Evolutionary conservation across 2,888 invertebrate genomes (phyloP), one percentile per base, ranked within the genome.

Genomic region (Elegia similella): DNA sequence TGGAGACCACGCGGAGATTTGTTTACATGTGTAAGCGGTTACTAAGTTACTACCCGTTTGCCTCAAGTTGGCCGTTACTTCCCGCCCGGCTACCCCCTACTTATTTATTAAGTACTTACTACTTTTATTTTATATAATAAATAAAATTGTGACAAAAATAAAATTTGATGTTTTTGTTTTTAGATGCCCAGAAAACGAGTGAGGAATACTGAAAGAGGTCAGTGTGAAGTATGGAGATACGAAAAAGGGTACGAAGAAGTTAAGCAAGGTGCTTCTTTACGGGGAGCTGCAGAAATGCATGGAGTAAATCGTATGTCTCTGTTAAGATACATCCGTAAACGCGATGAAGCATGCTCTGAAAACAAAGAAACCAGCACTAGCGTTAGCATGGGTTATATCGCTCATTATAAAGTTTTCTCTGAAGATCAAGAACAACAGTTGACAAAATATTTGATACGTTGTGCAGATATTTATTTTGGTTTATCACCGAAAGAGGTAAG

Each of bases 391-490:
- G 64, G 65, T 42, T 64, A 66, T 59, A 55, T 52, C 38, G 54
- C 63, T 38, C 57, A 62, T 44, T 61, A 62, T 15, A 42, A 56
- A 53, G 61, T 66, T 13, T 63, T 66, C 55, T 57, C 30, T 34
- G 52, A 62, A 13, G 56, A 61, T 1, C 65, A 65, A 58, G 64
- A 66, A 56, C 57, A 55, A 32, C 43, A 60, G 44, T 42, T 65
- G 7, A n/a, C 62, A 29, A 64, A 65, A 56, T 68, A 65, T 48
- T 58, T 66, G 38, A 60, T 58, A 46, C 30, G 65, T 56, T 62
- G 57, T 52, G 65, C 66, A 6, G 59, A 66, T 58, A 67, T 67
- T 61, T 67, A 68, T 62, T 68, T 65, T 62, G 65, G 64, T 29
- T 60, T 66, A 42, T 29, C 66, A 50, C 53, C 42, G 43, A 64